A percentile compares a stretch with the other conserved stretches of the same genome.
These are phyloP conservation scores for Oscheius sp. DNA, from an alignment of 2,888 invertebrate species.

Conservation along the genomic window DNA sequence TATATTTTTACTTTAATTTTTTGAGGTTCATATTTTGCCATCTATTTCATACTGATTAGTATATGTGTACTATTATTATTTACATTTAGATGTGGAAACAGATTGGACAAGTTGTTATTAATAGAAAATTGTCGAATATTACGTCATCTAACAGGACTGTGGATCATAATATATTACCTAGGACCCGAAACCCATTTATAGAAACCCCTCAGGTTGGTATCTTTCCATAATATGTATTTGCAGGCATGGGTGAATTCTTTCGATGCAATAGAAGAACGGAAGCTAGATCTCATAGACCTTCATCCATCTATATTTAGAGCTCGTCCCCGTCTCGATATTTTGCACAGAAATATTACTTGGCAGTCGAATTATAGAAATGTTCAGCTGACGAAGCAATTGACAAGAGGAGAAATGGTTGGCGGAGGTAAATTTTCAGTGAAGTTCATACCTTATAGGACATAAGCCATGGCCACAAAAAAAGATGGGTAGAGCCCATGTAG, in stretches of 20 bases:
- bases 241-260: slow-evolving; percentile 53
- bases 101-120: too few relatives aligned
- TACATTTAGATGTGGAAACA: too few relatives aligned
- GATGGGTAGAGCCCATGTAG: slow-evolving; percentile 86
- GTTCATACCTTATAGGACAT: slow-evolving; percentile 25
- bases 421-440: slow-evolving; percentile 77
- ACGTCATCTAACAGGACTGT: too few relatives aligned
- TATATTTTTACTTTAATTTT: background rate
- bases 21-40: background rate
- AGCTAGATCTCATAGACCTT: slow-evolving; percentile 76
- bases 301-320: slow-evolving; percentile 78
- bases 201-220: slow-evolving; percentile 43
- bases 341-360: slow-evolving; percentile 77
- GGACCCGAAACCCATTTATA: slow-evolving; percentile 39
- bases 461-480: slow-evolving; percentile 98
- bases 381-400: slow-evolving; percentile 82
- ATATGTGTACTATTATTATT: background rate
- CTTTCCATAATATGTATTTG: background rate
- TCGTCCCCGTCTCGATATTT: slow-evolving; percentile 62
- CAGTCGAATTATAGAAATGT: slow-evolving; percentile 72
- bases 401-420: slow-evolving; percentile 85
- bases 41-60: background rate
- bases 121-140: too few relatives aligned
- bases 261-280: slow-evolving; percentile 42
- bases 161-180: too few relatives aligned